Evolutionary conservation across 92 coral and sea anemone species (phyloP), one percentile per base, ranked within the genome.

Genomic region (Bergia puertoricense): DNA sequence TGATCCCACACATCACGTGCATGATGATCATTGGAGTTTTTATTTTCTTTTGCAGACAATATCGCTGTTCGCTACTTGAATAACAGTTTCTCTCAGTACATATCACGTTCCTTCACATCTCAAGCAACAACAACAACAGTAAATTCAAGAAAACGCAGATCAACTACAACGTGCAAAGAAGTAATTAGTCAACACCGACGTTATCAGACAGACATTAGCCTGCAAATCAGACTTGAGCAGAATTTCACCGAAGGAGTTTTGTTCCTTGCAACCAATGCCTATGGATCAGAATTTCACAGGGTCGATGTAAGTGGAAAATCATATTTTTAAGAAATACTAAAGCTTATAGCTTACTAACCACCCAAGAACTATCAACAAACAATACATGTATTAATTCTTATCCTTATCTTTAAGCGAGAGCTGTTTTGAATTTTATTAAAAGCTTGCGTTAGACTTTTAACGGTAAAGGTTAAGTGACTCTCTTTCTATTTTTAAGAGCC

Each of bases 231-330:
- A 77, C 86, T 91, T 38, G 85, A 91, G 57, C 44, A 83, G 51
- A 72, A 87, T 8, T 46, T 69, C 48, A 92, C 91, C 41, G 88
- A 92, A 75, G 89, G 93, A 43, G 71, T 91, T 36, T 54, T 95
- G 38, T 93, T 95, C 81, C 88, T 93, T 20, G 91, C 92, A n/a
- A 81, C 94, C 15, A 95, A 95, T 86, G 92, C 93, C 71, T 91
- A 93, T 80, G 98, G 98, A 23, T 90, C 98, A 48, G 98, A 95
- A 80, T 95, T 95, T 76, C 84, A 77, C 44, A 88, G 94, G 77
- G 87, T 95, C 11, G 98, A 90, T 75, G 98, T 95, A 91, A 93
- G 92, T 92, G 76, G 11, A 13, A 9, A 14, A 15, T 7, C 6
- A 85, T 48, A 3, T 48, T 62, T 18, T 62, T 14, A 57, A 57